phyloP scores from a whole-genome alignment of 2,113 vertebrate genomes.

The Scomber japonicus region DNA sequence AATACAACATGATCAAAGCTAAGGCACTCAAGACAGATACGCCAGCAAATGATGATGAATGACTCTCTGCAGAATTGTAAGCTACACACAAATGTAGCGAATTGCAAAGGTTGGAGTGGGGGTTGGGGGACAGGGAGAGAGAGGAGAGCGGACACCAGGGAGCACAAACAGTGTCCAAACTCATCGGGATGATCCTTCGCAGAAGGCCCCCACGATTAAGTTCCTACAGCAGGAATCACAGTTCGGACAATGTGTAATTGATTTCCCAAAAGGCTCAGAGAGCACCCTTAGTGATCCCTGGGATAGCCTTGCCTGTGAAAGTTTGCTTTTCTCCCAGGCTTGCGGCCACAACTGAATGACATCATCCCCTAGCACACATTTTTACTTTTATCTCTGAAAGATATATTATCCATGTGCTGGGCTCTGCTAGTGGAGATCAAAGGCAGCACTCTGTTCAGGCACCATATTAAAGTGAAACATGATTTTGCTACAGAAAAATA shows the following conservation, averaged over 20 bases:
- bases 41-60: constrained; percentile 99
- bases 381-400: constrained; percentile 88
- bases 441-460: constrained; percentile 82
- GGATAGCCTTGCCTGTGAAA: constrained; percentile 77
- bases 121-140: constrained; percentile 47
- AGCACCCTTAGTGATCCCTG: constrained; percentile 76
- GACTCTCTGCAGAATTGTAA: constrained; percentile 95
- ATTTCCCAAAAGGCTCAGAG: constrained; percentile 83
- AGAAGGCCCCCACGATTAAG: constrained; percentile 81
- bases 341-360: constrained; percentile 80
- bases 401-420: constrained; percentile 87
- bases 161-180: constrained; percentile 90
- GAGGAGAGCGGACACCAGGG: constrained; percentile 76
- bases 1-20: constrained; percentile 99
- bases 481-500: constrained; percentile 84
- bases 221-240: constrained; percentile 75
- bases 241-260: constrained; percentile 79
- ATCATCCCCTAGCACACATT: constrained; percentile 85
- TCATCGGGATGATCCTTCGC: constrained; percentile 87
- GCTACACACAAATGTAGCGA: constrained; percentile 93
- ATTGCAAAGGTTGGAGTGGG: constrained; percentile 85
- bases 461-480: constrained; percentile 85
- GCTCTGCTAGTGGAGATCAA: constrained; percentile 81
- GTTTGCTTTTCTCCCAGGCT: constrained; percentile 82
- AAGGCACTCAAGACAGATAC: constrained; percentile 94